Conservation (phyloP, 2,888 invertebrate genomes). For the Escarpia spicata region DNA sequence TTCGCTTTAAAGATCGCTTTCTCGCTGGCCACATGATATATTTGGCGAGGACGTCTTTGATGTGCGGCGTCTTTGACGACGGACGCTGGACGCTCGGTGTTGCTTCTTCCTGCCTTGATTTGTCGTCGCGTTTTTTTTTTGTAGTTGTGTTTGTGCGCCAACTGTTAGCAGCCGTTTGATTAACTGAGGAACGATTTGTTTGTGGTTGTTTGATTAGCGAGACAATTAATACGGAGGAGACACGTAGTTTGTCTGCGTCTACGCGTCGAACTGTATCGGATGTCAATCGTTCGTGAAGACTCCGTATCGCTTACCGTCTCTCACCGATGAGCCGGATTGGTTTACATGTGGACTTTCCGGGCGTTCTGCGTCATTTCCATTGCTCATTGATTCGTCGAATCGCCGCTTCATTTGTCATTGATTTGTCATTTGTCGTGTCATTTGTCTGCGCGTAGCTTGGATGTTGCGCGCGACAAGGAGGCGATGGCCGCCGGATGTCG, state of each 20-base stretch:
- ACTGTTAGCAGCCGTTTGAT: neutral
- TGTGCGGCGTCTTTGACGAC: neutral
- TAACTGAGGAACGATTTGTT: neutral
- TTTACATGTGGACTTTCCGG: neutral
- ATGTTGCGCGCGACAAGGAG: neutral
- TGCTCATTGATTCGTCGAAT: constrained; percentile 3
- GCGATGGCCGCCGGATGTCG: constrained; percentile 8
- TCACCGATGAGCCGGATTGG: neutral
- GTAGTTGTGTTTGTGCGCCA: neutral
- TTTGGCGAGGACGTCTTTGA: neutral
- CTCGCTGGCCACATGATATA: neutral
- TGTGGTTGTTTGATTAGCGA: neutral
- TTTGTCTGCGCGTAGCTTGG: neutral
- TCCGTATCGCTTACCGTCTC: neutral
- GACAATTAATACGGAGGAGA: neutral
- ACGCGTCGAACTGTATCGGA: neutral
- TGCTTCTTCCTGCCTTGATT: neutral
- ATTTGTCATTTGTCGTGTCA: constrained; percentile 9
- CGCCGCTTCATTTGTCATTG: neutral
- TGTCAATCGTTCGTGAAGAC: neutral
- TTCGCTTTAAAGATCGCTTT: neutral
- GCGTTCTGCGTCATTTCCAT: neutral
- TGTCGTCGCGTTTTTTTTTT: neutral
- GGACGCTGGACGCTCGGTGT: neutral
- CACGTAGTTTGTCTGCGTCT: neutral